Base-by-base conservation (phyloP, 30 jellyfish, hydroid and myxozoan species). In the Rhopilema esculentum region DNA sequence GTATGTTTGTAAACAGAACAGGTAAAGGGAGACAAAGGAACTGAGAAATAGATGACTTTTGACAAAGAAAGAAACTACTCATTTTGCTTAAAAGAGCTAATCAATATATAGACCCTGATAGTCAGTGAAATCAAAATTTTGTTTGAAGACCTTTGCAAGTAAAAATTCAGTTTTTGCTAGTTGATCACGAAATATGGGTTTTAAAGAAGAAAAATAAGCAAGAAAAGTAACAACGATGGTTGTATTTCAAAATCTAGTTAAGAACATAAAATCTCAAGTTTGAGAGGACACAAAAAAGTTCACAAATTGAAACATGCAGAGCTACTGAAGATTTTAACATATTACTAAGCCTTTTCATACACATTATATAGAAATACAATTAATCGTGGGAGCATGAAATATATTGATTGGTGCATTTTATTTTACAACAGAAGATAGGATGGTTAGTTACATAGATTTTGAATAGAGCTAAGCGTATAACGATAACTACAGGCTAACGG, bases 301-400 rank as follows among this genome's bases (percentile, higher is more conserved):
- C 88, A 75, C 94, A 80, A 67, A 85, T 75, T 85, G 79, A 63
- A 85, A 85, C 94, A 75, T 57, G 94, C 53, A 48, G 84, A 75
- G 86, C 83, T 73, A 73, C 84, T 74, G 88, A 72, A 74, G 33
- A 40, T 85, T 85, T 73, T 72, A 72, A 84, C 73, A 84, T 72
- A 61, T 40, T 51, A 68, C 94, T 74, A 79, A 85, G 94, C 94
- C 94, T 72, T 72, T 85, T 85, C 76, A 83, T 33, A 85, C 88
- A n/a, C 83, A 27, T 49, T 67, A 70, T 69, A 84, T 69, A 72
- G 87, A 84, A 70, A 66, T 70, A 48, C 66, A 31, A 27, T 24
- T 70, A 70, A 27, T 70, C 28, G 84, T 73, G 84, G 69, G 51
- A 32, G 82, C 33, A 66, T 65, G 26, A 15, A 64, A 81, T 66